Percentiles rank a stretch among this genome's conserved stretches.
Conservation (phyloP, 2,113 vertebrate genomes). For the Sakesphorus luctuosus region DNA sequence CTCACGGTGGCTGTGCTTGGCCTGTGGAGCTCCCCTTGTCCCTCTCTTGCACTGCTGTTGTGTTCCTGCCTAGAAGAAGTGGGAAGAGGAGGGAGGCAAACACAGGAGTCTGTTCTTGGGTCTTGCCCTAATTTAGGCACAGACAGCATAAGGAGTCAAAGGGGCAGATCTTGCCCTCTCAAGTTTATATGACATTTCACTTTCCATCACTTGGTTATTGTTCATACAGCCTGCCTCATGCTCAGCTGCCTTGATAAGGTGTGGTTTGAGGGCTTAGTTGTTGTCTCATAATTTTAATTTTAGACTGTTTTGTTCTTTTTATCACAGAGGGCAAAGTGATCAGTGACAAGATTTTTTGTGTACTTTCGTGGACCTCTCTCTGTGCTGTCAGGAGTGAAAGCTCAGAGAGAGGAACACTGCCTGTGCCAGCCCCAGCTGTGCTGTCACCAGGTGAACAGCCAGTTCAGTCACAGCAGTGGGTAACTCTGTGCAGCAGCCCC, state of each 20-base stretch:
- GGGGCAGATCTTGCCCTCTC: neutral
- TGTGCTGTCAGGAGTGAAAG: neutral
- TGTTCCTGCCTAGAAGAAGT: neutral
- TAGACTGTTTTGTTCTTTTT: neutral
- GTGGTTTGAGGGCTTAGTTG: neutral
- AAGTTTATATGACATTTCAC: neutral
- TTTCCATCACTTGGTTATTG: neutral
- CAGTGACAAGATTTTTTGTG: neutral
- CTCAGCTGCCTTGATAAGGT: neutral
- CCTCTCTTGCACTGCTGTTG: neutral
- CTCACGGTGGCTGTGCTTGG: neutral
- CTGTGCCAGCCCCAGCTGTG: neutral
- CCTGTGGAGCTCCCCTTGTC: neutral
- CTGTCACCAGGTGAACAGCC: neutral
- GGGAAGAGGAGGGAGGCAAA: neutral
- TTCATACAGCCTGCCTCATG: neutral
- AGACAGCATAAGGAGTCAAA: neutral
- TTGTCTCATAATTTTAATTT: neutral
- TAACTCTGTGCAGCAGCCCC: neutral
- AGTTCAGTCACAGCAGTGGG: fast-evolving
- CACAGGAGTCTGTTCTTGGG: neutral
- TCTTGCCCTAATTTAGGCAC: neutral
- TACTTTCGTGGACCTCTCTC: neutral
- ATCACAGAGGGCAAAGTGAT: neutral
- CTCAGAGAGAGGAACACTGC: neutral